A percentile compares a stretch with the other conserved stretches of the same genome.
Conservation (phyloP, 2,888 invertebrate species). For the Cryptus armator region DNA sequence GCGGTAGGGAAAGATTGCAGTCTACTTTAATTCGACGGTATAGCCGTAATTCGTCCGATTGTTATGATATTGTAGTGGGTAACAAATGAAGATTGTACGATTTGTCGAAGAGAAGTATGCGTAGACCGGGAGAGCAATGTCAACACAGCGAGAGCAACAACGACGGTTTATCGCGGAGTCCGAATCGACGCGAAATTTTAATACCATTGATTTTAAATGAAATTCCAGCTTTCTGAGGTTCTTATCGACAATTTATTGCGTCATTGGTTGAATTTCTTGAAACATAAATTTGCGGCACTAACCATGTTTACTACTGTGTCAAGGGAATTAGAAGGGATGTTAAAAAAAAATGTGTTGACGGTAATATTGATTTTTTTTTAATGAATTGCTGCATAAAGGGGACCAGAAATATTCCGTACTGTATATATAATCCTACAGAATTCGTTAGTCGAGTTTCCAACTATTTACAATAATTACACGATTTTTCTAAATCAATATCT, state of each 20-base stretch:
- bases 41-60: slow-evolving; percentile 52
- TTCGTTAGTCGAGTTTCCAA: neutral
- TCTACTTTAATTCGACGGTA: slow-evolving; percentile 48
- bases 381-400: too few relatives aligned
- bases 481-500: neutral
- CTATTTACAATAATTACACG: neutral
- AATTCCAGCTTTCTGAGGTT: neutral
- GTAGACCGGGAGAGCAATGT: neutral
- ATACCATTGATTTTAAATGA: neutral
- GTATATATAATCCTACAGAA: neutral
- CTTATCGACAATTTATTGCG: neutral
- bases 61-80: slow-evolving; percentile 27
- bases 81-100: slow-evolving; percentile 7
- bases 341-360: too few relatives aligned
- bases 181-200: neutral
- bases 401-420: too few relatives aligned
- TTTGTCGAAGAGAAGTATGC: neutral
- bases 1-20: slow-evolving; percentile 38
- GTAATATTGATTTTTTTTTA: too few relatives aligned
- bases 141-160: neutral
- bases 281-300: neutral
- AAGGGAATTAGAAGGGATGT: too few relatives aligned
- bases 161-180: neutral
- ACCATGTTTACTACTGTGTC: too few relatives aligned
- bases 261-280: neutral